These are phyloP conservation scores for Icerya purchasi DNA, from an alignment of 2,888 invertebrate genomes.

Conservation along the genomic window DNA sequence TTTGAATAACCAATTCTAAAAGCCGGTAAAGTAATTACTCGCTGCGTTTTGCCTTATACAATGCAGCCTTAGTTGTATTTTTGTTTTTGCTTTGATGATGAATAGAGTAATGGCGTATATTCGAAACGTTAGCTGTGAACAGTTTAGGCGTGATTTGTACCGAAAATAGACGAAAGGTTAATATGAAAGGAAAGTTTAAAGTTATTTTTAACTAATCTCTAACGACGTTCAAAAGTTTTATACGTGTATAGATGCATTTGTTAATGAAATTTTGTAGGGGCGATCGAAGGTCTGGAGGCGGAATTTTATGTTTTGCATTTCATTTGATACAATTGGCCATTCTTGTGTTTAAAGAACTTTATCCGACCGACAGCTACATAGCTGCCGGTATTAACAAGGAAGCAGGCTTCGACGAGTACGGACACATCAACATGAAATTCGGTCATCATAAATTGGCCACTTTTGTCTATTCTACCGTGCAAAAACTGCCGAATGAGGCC, in stretches of 20 bases:
- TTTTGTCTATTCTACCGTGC: conserved; percentile 34
- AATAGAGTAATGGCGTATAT: no score
- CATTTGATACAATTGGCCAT: conserved; percentile 52
- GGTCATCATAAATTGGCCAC: conserved; percentile 40
- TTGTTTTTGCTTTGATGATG: no score
- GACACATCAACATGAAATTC: conserved; percentile 40
- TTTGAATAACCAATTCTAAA: no score
- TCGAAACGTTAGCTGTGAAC: no score
- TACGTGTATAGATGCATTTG: not conserved
- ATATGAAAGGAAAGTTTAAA: no score
- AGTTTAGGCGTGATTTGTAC: no score
- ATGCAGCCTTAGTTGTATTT: no score
- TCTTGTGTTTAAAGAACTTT: conserved; percentile 40
- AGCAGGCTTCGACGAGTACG: conserved; percentile 46
- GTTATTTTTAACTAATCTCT: no score
- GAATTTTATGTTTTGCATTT: conserved; percentile 51
- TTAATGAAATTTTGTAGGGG: conserved; percentile 29
- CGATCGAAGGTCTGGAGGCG: conserved; percentile 54
- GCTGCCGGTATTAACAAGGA: conserved; percentile 44
- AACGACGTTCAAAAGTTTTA: conserved; percentile 40
- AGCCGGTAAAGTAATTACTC: no score
- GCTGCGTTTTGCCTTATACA: no score
- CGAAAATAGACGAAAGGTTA: no score
- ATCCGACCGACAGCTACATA: conserved; percentile 43
- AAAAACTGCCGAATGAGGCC: conserved; percentile 33